phyloP scores from a whole-genome alignment of 2,113 vertebrate genomes.

The Heloderma charlesbogerti region DNA sequence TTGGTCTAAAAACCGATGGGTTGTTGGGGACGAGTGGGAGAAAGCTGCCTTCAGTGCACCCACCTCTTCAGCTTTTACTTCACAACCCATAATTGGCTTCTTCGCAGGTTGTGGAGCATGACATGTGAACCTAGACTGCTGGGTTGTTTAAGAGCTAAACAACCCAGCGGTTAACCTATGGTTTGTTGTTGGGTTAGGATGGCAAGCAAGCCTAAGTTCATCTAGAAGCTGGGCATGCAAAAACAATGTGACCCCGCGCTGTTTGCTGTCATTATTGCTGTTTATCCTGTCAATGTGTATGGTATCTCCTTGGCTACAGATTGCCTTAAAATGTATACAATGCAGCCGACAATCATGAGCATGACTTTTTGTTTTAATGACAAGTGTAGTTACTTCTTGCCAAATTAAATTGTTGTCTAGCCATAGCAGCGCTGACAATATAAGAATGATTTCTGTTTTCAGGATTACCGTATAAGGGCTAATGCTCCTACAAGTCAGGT shows the following conservation, averaged over 20 bases:
- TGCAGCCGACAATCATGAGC: background rate
- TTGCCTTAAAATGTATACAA: background rate
- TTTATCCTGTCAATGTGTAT: background rate
- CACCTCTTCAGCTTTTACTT: too few species aligned
- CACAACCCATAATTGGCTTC: too few species aligned
- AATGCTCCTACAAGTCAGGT: background rate
- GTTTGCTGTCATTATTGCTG: background rate
- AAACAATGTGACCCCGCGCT: background rate
- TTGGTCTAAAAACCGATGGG: too few species aligned
- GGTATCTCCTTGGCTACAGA: slow-evolving; percentile 10
- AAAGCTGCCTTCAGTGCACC: too few species aligned
- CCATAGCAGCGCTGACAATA: background rate
- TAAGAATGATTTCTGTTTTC: background rate
- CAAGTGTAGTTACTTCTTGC: background rate
- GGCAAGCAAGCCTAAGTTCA: background rate
- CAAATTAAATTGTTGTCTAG: background rate
- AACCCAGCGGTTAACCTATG: too few species aligned
- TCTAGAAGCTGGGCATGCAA: background rate
- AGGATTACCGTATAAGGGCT: background rate
- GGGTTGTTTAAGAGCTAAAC: too few species aligned
- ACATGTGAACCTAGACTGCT: too few species aligned
- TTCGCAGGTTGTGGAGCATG: too few species aligned
- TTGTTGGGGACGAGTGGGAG: too few species aligned
- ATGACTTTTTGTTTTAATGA: background rate
- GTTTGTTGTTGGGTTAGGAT: background rate